Percentiles rank a stretch among this genome's conserved stretches.
These are phyloP conservation scores for Drosophila tanythrix DNA, from an alignment of 2,888 invertebrate genomes.

Conservation along the genomic window DNA sequence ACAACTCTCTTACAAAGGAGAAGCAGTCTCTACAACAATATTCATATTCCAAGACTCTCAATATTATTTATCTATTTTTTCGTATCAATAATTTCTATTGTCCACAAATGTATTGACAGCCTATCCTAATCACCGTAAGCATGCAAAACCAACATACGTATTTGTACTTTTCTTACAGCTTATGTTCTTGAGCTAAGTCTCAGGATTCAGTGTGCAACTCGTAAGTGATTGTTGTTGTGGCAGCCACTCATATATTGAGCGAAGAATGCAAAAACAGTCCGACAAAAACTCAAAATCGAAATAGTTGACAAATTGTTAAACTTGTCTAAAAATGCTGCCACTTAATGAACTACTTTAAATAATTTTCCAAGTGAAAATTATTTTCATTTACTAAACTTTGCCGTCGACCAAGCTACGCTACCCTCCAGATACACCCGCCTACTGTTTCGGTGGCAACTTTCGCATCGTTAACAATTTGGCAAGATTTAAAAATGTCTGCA, in stretches of 20 bases:
- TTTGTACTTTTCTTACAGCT: not conserved
- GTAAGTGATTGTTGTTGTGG: constrained; percentile 1
- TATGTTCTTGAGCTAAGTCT: not conserved
- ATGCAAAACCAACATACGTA: not conserved
- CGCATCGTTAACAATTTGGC: constrained; percentile 80
- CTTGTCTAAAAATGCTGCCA: constrained; percentile 59
- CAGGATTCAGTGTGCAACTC: not conserved
- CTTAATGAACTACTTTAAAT: constrained; percentile 80
- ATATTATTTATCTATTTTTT: not conserved
- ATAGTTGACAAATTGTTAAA: constrained; percentile 70
- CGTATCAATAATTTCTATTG: not conserved
- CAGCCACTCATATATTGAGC: constrained; percentile 15
- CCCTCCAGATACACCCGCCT: constrained; percentile 8
- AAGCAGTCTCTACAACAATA: not conserved
- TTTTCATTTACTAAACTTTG: constrained; percentile 77
- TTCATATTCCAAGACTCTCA: not conserved
- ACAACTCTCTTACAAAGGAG: not conserved
- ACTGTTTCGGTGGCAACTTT: constrained; percentile 69
- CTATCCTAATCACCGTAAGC: not conserved
- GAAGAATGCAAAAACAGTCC: constrained; percentile 26
- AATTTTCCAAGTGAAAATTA: constrained; percentile 76
- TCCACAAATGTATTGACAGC: not conserved
- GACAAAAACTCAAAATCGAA: constrained; percentile 42
- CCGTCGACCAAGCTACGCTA: constrained; percentile 45
- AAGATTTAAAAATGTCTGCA: constrained; percentile 76